phyloP scores from a whole-genome alignment of 2,113 vertebrate genomes.

The Porphyrio hochstetteri region DNA sequence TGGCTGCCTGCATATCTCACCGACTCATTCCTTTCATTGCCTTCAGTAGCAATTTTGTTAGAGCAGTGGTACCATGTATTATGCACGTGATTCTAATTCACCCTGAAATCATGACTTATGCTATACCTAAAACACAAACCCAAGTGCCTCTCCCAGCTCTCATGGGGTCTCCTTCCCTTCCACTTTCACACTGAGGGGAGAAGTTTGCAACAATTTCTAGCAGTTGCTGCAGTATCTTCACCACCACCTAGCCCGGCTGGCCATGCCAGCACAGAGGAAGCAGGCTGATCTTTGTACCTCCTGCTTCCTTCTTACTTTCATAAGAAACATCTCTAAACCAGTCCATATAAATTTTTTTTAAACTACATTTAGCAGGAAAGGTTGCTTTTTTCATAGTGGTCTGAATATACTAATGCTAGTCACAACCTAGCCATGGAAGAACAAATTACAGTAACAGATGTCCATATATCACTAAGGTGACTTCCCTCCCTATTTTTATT shows the following conservation, averaged over 20 bases:
- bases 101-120: background rate
- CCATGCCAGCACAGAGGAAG: background rate
- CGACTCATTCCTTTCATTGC: background rate
- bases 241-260: background rate
- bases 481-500: slow-evolving; percentile 50
- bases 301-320: background rate
- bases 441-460: slow-evolving; percentile 64
- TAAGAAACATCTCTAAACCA: background rate
- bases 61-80: background rate
- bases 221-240: background rate
- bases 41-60: background rate
- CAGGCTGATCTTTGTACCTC: background rate
- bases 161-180: background rate
- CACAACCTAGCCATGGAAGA: slow-evolving; percentile 48
- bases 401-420: slow-evolving; percentile 48
- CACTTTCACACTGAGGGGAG: background rate
- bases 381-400: background rate
- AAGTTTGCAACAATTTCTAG: background rate
- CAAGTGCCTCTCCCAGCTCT: background rate
- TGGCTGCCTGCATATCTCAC: background rate
- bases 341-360: background rate
- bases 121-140: background rate
- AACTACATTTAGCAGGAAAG: background rate
- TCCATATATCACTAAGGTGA: slow-evolving; percentile 63
- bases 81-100: background rate